Percentiles rank a stretch among this genome's conserved stretches.
Evolutionary conservation across 1,140 invertebrate genomes (phyloP).

Genomic region (Drosophila persimilis): DNA sequence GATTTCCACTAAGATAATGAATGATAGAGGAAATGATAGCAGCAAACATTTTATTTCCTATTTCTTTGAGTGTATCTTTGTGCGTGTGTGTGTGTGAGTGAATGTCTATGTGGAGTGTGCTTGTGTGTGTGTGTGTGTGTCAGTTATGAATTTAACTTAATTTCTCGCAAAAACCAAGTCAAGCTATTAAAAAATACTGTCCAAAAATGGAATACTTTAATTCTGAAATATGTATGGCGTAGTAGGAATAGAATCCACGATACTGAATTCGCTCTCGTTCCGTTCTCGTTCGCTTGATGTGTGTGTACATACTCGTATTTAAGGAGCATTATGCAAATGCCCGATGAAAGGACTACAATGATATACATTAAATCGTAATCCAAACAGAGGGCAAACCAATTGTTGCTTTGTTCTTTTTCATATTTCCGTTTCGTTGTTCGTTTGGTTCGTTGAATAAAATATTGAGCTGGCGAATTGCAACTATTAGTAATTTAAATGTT

Average conservation of each 20-base stretch:
- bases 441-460: slow-evolving; percentile 29
- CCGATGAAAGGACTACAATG: neutral
- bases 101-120: slow-evolving; percentile 1
- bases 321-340: neutral
- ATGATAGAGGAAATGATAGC: no score
- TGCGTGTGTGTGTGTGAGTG: slow-evolving; percentile 14
- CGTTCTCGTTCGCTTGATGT: no score
- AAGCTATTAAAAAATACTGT: slow-evolving; percentile 3
- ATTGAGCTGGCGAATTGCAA: slow-evolving; percentile 32
- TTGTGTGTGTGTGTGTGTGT: neutral
- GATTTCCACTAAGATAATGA: no score
- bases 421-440: slow-evolving; percentile 2
- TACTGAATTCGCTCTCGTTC: no score
- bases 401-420: neutral
- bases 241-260: no score
- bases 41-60: no score
- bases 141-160: no score
- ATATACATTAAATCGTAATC: slow-evolving; percentile 17
- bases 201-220: neutral
- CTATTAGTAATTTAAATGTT: slow-evolving; percentile 78
- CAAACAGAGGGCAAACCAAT: neutral
- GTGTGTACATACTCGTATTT: neutral
- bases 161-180: no score
- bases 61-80: neutral
- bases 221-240: no score